phyloP scores from a whole-genome alignment of 2,113 vertebrate species.

The Tachysurus vachellii region DNA sequence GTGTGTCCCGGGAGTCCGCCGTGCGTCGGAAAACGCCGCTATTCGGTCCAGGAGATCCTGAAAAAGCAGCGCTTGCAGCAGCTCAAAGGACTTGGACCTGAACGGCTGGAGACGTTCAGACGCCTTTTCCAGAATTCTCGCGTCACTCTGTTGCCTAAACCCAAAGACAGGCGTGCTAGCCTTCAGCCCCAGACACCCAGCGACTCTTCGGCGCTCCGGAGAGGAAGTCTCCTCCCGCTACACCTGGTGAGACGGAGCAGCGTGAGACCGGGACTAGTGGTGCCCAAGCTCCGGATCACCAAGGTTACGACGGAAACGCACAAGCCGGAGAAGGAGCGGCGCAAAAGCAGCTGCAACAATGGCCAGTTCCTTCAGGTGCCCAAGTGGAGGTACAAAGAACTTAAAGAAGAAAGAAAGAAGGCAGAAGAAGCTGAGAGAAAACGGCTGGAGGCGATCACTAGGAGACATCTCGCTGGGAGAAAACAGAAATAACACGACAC shows the following conservation, averaged over 20 bases:
- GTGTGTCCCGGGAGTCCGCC: conserved; percentile 88
- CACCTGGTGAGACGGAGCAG: conserved; percentile 83
- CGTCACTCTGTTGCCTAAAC: conserved; percentile 68
- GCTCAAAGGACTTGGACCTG: conserved; percentile 65
- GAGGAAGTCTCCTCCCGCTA: conserved; percentile 82
- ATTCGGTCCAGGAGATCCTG: conserved; percentile 87
- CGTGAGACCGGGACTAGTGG: conserved; percentile 81
- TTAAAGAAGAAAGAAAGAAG: conserved; percentile 86
- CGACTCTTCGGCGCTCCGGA: conserved; percentile 63
- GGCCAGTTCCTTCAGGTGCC: conserved; percentile 85
- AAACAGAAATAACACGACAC: conserved; percentile 65
- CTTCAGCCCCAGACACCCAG: conserved; percentile 65
- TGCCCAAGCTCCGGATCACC: conserved; percentile 86
- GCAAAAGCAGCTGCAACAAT: conserved; percentile 74
- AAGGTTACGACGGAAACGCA: conserved; percentile 84
- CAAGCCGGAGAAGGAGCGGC: conserved; percentile 74
- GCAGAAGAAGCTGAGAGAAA: conserved; percentile 85
- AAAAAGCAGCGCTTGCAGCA: conserved; percentile 70
- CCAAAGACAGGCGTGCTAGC: conserved; percentile 74
- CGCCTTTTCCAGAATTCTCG: conserved; percentile 78
- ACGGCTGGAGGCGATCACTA: conserved; percentile 69
- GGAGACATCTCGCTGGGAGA: conserved; percentile 65
- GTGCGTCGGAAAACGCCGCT: conserved; percentile 80
- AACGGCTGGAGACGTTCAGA: conserved; percentile 64
- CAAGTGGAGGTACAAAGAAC: conserved; percentile 94